Conservation (phyloP, 2,888 invertebrate genomes). For the Carterocephalus palaemon region DNA sequence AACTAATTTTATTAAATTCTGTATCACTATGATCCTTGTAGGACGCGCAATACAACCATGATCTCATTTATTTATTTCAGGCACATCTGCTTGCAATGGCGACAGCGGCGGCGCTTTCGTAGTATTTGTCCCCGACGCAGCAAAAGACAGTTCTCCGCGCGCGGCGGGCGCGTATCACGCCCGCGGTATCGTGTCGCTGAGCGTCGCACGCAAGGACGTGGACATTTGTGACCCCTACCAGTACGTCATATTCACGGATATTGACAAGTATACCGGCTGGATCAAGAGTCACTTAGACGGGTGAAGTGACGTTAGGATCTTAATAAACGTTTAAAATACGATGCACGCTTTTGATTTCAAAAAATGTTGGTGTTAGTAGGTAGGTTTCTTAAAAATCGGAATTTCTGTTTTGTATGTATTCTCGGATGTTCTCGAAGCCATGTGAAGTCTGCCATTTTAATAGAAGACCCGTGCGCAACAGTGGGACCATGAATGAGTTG, state of each 20-base stretch:
- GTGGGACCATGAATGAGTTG: no score
- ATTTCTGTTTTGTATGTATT: no score
- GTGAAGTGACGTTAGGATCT: background rate
- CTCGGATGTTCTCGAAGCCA: no score
- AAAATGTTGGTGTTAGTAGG: no score
- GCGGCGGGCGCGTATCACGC: constrained; percentile 45
- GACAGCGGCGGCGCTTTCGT: constrained; percentile 73
- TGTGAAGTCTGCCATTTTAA: no score
- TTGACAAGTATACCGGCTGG: constrained; percentile 47
- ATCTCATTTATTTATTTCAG: constrained; percentile 36
- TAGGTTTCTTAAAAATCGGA: no score
- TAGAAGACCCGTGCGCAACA: no score
- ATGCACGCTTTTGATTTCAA: no score
- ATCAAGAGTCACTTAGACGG: constrained; percentile 34
- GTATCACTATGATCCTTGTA: no score
- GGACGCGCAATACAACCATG: no score
- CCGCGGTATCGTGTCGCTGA: constrained; percentile 49
- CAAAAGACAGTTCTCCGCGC: constrained; percentile 29
- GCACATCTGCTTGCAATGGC: constrained; percentile 72
- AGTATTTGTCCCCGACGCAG: constrained; percentile 48
- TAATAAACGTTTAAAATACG: background rate
- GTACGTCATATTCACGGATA: constrained; percentile 68
- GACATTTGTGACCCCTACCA: constrained; percentile 60
- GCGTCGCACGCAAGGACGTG: constrained; percentile 36
- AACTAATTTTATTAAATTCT: background rate